Percentiles rank a stretch among this genome's conserved stretches.
These are phyloP conservation scores for Zeuzera pyrina DNA, from an alignment of 2,888 invertebrate genomes.

Conservation along the genomic window DNA sequence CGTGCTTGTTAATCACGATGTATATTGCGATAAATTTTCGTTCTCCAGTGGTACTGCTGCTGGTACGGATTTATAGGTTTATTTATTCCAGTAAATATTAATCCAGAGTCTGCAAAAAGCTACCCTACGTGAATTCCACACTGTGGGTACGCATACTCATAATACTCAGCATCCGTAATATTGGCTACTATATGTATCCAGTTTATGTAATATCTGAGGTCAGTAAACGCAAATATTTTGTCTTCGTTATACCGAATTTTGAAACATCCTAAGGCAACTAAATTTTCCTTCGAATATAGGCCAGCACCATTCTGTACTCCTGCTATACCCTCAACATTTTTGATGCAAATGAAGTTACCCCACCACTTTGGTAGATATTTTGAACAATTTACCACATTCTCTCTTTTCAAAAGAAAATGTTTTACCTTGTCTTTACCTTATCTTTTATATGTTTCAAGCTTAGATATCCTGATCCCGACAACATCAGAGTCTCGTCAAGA, in stretches of 20 bases:
- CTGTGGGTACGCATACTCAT: slow-evolving; percentile 45
- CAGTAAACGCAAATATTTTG: slow-evolving; percentile 37
- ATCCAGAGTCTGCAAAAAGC: slow-evolving; percentile 8
- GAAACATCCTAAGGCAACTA: slow-evolving; percentile 36
- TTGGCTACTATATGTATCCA: slow-evolving; percentile 19
- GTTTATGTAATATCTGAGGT: slow-evolving; percentile 24
- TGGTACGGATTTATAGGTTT: background rate
- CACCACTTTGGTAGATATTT: slow-evolving; percentile 39
- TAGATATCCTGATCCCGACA: slow-evolving; percentile 33
- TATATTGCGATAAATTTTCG: too few species aligned
- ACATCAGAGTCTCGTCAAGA: background rate
- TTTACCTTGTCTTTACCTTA: slow-evolving; percentile 40
- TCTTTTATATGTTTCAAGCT: slow-evolving; percentile 29
- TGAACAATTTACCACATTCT: slow-evolving; percentile 28
- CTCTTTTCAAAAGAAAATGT: slow-evolving; percentile 5
- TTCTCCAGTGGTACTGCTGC: too few species aligned
- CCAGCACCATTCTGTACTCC: slow-evolving; percentile 38
- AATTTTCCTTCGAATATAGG: slow-evolving; percentile 11
- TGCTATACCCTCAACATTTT: slow-evolving; percentile 18
- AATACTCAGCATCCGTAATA: slow-evolving; percentile 28
- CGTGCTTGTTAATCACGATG: too few species aligned
- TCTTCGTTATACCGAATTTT: slow-evolving; percentile 39
- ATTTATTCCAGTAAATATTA: too few species aligned
- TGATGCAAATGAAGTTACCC: slow-evolving; percentile 45
- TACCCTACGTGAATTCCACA: slow-evolving; percentile 19